Percentiles rank a stretch among this genome's conserved stretches.
Evolutionary conservation across 2,888 invertebrate species (phyloP).

Genomic region (Mimas tiliae): DNA sequence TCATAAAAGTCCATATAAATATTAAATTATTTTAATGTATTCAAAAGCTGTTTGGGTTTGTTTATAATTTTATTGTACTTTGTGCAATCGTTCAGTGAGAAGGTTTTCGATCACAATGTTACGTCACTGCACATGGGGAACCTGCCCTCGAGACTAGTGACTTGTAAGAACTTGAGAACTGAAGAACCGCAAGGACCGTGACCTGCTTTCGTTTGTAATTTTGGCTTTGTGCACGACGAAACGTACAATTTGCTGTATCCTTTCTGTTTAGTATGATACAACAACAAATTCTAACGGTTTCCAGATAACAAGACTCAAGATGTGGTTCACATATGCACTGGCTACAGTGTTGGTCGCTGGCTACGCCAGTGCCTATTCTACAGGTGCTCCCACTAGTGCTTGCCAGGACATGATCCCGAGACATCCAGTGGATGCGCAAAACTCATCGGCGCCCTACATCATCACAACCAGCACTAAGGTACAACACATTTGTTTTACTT

Average conservation of each 20-base stretch:
- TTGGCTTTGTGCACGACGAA: conserved; percentile 37
- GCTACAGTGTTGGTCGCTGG: conserved; percentile 57
- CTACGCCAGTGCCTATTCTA: conserved; percentile 79
- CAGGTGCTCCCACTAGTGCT: conserved; percentile 86
- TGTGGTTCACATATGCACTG: conserved; percentile 58
- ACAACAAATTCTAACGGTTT: neutral
- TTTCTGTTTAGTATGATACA: neutral
- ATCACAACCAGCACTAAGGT: conserved; percentile 76
- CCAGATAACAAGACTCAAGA: conserved; percentile 43
- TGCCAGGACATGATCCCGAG: conserved; percentile 88
- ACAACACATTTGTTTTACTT: conserved; percentile 29
- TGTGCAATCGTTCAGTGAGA: conserved; percentile 51
- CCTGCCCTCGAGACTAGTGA: conserved; percentile 61
- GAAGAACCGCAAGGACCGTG: conserved; percentile 71
- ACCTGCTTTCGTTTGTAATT: conserved; percentile 63
- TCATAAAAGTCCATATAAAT: conserved; percentile 7
- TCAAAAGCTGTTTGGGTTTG: conserved; percentile 15
- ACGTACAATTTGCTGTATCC: conserved; percentile 2
- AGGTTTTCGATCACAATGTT: conserved; percentile 54
- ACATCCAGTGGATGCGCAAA: conserved; percentile 86
- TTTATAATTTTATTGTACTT: conserved; percentile 50
- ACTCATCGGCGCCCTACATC: conserved; percentile 84
- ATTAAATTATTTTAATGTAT: neutral
- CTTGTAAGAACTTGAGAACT: conserved; percentile 61
- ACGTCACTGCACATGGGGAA: conserved; percentile 58